A percentile compares a stretch with the other conserved stretches of the same genome.
Conservation (phyloP, 37 sponge, comb jelly and placozoan species). For the Petrosia ficiformis region DNA sequence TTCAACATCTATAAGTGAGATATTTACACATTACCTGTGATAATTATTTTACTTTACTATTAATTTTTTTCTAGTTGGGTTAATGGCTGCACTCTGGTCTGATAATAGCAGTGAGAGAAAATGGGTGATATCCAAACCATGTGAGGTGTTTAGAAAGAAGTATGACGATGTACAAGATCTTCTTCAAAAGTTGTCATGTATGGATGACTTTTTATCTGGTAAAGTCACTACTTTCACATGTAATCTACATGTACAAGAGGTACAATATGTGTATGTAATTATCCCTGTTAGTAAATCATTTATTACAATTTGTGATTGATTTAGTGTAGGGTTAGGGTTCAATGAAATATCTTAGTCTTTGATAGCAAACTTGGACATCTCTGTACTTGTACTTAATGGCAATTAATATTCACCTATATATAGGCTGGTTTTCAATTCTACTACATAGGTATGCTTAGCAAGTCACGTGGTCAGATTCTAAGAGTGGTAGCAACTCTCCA, state of each 20-base stretch:
- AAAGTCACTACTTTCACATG: background rate
- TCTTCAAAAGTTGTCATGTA: background rate
- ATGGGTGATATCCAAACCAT: slow-evolving; percentile 7
- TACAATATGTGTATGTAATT: too few relatives aligned
- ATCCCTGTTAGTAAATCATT: too few relatives aligned
- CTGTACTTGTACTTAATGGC: too few relatives aligned
- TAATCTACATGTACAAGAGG: background rate
- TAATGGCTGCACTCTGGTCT: slow-evolving; percentile 6
- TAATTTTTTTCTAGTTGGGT: background rate
- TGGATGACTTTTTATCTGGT: slow-evolving; percentile 28
- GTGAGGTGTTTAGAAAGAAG: slow-evolving; percentile 6
- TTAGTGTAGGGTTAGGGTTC: too few relatives aligned
- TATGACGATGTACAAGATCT: slow-evolving; percentile 12
- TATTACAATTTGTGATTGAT: too few relatives aligned
- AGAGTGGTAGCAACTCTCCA: slow-evolving; percentile 41
- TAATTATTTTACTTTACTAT: background rate
- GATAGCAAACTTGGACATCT: too few relatives aligned
- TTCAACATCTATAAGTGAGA: background rate
- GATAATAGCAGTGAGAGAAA: background rate
- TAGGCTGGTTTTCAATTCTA: background rate
- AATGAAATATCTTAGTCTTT: too few relatives aligned
- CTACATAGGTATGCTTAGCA: slow-evolving; percentile 43
- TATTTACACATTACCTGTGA: slow-evolving; percentile 7
- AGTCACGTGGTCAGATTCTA: slow-evolving; percentile 38
- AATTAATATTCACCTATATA: too few relatives aligned